These are phyloP conservation scores for Chrysotoxum bicinctum DNA, from an alignment of 2,888 invertebrate species.

Conservation along the genomic window DNA sequence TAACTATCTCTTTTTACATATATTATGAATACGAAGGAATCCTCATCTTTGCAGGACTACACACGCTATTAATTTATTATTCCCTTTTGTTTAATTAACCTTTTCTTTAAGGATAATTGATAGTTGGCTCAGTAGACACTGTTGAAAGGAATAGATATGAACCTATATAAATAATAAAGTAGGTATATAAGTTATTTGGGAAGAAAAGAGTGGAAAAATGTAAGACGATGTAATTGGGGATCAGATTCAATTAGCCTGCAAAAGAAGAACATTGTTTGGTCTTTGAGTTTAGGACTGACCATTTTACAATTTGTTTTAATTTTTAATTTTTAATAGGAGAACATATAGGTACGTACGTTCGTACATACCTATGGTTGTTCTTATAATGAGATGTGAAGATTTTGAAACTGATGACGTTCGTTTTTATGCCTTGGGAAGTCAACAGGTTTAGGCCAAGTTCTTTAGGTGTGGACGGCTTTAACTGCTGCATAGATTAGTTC, in stretches of 20 bases:
- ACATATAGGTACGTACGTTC: too few relatives aligned
- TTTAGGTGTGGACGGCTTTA: too few relatives aligned
- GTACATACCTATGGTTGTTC: too few relatives aligned
- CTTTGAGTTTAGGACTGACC: constrained; percentile 12
- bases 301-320: neutral
- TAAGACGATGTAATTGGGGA: constrained; percentile 39
- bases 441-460: too few relatives aligned
- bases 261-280: neutral
- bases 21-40: neutral
- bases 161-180: constrained; percentile 18
- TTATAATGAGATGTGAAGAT: neutral
- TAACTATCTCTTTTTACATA: neutral
- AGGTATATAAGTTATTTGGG: neutral
- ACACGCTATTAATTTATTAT: constrained; percentile 53
- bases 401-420: neutral
- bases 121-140: constrained; percentile 42
- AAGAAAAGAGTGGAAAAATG: neutral
- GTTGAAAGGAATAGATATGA: constrained; percentile 17
- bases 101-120: constrained; percentile 54
- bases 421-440: neutral
- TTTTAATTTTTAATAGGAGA: too few relatives aligned
- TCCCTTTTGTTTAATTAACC: constrained; percentile 66
- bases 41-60: neutral
- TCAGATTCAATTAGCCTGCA: constrained; percentile 50
- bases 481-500: neutral